These are phyloP conservation scores for Aporophyla lueneburgensis DNA, from an alignment of 2,888 invertebrate species.

Conservation along the genomic window DNA sequence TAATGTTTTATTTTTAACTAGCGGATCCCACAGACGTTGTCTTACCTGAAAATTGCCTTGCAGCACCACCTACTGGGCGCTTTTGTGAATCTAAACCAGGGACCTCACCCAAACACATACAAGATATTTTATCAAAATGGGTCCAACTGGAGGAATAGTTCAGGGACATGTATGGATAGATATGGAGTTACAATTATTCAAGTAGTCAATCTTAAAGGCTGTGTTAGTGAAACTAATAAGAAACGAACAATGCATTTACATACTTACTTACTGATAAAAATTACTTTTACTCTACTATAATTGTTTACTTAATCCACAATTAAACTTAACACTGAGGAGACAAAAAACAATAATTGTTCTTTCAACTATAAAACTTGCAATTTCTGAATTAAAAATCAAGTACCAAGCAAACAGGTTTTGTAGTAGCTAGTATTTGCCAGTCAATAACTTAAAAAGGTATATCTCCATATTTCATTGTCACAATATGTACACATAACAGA, in stretches of 20 bases:
- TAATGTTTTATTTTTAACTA: conserved; percentile 7
- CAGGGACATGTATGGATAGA: too few species aligned
- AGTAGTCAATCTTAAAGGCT: too few species aligned
- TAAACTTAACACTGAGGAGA: background rate
- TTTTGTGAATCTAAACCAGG: too few species aligned
- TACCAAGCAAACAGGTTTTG: conserved; percentile 56
- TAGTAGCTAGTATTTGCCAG: conserved; percentile 31
- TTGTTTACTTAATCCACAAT: conserved; percentile 7
- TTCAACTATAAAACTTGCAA: conserved; percentile 27
- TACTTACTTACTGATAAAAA: background rate
- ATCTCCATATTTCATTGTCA: conserved; percentile 21
- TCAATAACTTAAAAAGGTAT: conserved; percentile 45
- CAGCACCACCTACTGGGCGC: too few species aligned
- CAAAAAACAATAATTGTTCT: background rate
- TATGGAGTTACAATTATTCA: background rate
- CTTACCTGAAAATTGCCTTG: too few species aligned
- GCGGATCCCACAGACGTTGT: too few species aligned
- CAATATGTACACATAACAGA: conserved; percentile 38
- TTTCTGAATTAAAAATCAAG: conserved; percentile 36
- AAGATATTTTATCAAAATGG: too few species aligned
- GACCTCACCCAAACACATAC: too few species aligned
- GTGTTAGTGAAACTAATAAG: too few species aligned
- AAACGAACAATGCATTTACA: background rate
- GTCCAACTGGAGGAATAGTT: too few species aligned
- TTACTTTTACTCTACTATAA: background rate